These are phyloP conservation scores for Sapayoa aenigma DNA, from an alignment of 2,113 vertebrate genomes.

Conservation along the genomic window DNA sequence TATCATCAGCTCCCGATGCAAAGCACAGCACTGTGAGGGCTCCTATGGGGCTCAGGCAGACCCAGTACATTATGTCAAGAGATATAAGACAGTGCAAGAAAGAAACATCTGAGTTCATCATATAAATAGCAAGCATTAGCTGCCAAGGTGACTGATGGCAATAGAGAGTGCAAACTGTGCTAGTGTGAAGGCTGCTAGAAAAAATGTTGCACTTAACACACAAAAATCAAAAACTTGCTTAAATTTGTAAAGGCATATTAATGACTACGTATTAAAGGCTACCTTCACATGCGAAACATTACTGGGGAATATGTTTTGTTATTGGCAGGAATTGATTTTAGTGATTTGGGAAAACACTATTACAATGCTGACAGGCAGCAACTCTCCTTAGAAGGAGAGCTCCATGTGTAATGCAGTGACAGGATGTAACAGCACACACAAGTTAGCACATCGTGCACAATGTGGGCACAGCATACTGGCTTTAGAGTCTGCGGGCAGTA, in stretches of 20 bases:
- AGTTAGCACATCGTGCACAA: rapidly evolving
- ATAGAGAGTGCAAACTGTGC: background rate
- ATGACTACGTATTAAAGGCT: background rate
- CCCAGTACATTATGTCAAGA: background rate
- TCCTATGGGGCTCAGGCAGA: too few relatives aligned
- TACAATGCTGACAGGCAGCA: background rate
- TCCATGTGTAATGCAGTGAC: background rate
- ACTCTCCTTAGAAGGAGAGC: background rate
- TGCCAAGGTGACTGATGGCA: background rate
- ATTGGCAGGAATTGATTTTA: background rate
- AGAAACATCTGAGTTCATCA: background rate
- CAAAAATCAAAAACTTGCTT: background rate
- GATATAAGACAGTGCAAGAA: background rate
- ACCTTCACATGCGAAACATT: rapidly evolving
- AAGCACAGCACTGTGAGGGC: too few relatives aligned
- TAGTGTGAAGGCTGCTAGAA: background rate
- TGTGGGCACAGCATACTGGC: background rate
- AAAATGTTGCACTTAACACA: background rate
- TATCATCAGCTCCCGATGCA: too few relatives aligned
- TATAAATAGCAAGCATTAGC: background rate
- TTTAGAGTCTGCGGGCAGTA: background rate
- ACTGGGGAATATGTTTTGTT: background rate
- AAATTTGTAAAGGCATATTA: background rate
- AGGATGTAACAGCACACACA: background rate
- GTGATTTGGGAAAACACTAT: background rate